Evolutionary conservation across 1,140 invertebrate genomes (phyloP).

Genomic region (Musca vetustissima): DNA sequence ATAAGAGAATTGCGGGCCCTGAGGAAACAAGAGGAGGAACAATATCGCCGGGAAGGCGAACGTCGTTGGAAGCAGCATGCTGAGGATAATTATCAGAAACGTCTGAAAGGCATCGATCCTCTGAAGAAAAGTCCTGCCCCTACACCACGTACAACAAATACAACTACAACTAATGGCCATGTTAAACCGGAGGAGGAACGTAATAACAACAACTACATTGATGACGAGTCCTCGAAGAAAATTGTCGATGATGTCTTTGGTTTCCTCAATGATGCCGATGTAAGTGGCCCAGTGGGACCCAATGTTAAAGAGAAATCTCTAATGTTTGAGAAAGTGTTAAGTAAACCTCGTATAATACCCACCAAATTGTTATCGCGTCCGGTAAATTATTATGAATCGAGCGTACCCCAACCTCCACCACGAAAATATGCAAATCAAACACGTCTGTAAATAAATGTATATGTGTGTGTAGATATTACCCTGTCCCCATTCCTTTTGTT

Average conservation of each 20-base stretch:
- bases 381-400: conserved; percentile 52
- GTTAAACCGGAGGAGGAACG: not conserved
- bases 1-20: conserved; percentile 61
- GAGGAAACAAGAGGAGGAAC: conserved; percentile 63
- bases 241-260: conserved; percentile 58
- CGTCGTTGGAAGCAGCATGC: conserved; percentile 69
- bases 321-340: conserved; percentile 49
- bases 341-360: conserved; percentile 45
- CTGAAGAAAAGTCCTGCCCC: not conserved
- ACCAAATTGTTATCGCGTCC: conserved; percentile 52
- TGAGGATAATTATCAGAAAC: conserved; percentile 69
- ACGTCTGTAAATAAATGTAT: conserved; percentile 28
- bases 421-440: conserved; percentile 47
- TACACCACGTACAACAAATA: not conserved
- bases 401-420: conserved; percentile 28
- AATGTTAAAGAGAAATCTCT: conserved; percentile 54
- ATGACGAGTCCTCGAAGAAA: conserved; percentile 61
- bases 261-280: conserved; percentile 60
- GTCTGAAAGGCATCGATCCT: conserved; percentile 59
- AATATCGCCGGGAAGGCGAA: conserved; percentile 65
- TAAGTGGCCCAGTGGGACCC: conserved; percentile 43
- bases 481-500: not conserved
- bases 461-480: not conserved
- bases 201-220: conserved; percentile 27
- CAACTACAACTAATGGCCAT: conserved; percentile 1